A percentile compares a stretch with the other conserved stretches of the same genome.
phyloP scores from a whole-genome alignment of 2,113 vertebrate species.

The Ifrita kowaldi region DNA sequence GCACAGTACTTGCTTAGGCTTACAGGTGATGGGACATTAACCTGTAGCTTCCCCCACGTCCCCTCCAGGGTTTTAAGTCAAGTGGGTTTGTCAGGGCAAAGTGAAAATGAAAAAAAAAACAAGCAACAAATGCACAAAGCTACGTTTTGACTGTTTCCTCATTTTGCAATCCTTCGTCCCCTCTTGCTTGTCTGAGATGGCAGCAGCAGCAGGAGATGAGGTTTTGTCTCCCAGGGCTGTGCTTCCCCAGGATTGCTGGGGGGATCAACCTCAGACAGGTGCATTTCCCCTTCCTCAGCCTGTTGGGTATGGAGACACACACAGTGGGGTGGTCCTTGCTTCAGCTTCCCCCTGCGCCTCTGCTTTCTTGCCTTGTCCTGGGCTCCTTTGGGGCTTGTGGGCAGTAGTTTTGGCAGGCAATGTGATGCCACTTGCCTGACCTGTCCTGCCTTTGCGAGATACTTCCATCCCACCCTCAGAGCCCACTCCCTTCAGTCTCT shows the following conservation, averaged over 20 bases:
- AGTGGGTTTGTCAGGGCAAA: neutral
- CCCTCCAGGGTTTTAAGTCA: neutral
- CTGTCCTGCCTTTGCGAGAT: neutral
- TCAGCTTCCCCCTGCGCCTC: neutral
- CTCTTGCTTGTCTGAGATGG: neutral
- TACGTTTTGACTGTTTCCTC: neutral
- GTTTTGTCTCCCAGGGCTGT: neutral
- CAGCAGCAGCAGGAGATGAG: neutral
- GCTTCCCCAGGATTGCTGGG: neutral
- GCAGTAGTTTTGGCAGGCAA: neutral
- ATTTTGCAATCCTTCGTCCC: neutral
- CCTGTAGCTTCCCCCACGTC: neutral
- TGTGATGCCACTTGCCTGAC: neutral
- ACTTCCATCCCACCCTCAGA: neutral
- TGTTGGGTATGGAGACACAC: fast-evolving
- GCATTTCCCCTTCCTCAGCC: fast-evolving
- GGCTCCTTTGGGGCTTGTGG: fast-evolving
- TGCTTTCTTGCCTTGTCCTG: neutral
- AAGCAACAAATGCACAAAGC: neutral
- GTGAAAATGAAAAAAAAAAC: neutral
- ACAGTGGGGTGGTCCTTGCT: fast-evolving
- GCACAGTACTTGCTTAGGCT: neutral
- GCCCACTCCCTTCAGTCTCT: neutral
- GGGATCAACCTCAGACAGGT: fast-evolving
- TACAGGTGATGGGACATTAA: neutral